phyloP scores from a whole-genome alignment of 1,140 invertebrate species.

The Macrostomum lignano region DNA sequence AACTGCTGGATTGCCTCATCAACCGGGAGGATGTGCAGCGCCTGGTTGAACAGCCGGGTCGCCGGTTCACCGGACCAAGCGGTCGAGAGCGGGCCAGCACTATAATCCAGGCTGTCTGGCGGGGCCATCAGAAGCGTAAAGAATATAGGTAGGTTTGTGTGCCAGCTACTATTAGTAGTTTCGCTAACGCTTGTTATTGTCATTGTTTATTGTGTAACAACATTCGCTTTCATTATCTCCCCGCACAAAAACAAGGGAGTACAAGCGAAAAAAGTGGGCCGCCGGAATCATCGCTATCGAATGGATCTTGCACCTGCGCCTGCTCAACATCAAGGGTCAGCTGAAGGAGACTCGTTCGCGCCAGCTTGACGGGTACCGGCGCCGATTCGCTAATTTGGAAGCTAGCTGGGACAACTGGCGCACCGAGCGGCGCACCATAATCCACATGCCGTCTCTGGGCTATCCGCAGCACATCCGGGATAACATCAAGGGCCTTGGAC shows the following conservation, averaged over 20 bases:
- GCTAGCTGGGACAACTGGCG: slow-evolving; percentile 19
- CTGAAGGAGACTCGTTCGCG: slow-evolving; percentile 14
- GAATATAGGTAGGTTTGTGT: too few relatives aligned
- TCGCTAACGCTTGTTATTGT: too few relatives aligned
- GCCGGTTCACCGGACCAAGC: background rate
- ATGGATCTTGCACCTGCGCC: slow-evolving; percentile 26
- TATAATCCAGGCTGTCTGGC: too few relatives aligned
- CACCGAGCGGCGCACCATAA: slow-evolving; percentile 15
- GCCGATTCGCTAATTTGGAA: slow-evolving; percentile 12
- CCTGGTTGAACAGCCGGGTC: background rate
- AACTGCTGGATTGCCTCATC: slow-evolving; percentile 5
- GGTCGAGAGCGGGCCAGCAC: background rate
- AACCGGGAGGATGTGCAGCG: slow-evolving; percentile 7
- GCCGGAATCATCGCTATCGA: slow-evolving; percentile 26
- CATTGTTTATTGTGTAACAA: too few relatives aligned
- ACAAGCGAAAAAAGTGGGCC: slow-evolving; percentile 21
- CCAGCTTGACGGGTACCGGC: slow-evolving; percentile 17
- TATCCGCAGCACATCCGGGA: slow-evolving; percentile 15
- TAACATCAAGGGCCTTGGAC: slow-evolving; percentile 17
- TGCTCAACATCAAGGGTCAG: slow-evolving; percentile 17
- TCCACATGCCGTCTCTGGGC: slow-evolving; percentile 25
- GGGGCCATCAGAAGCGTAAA: too few relatives aligned
- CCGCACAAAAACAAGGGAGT: too few relatives aligned
- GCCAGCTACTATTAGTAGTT: too few relatives aligned
- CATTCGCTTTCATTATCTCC: too few relatives aligned